These are phyloP conservation scores for Deroptyus accipitrinus DNA, from an alignment of 2,113 vertebrate genomes.

Conservation along the genomic window DNA sequence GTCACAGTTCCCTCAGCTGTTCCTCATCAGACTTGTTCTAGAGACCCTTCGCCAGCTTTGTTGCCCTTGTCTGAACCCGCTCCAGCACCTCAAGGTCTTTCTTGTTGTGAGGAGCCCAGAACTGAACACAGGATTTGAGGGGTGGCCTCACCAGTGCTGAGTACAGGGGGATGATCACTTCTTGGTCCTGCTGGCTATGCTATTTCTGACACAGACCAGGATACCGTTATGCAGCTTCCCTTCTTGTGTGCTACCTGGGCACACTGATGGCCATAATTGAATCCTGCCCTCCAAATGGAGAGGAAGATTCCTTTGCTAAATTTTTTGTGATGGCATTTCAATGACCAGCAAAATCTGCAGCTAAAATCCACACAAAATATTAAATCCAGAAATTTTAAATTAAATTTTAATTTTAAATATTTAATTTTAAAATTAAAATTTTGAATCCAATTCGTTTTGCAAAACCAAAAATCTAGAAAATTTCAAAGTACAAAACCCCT, in stretches of 20 bases:
- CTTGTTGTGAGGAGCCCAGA: background rate
- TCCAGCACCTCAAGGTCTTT: background rate
- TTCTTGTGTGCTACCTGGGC: background rate
- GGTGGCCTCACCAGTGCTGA: background rate
- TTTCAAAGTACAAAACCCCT: fast-evolving
- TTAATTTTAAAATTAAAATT: background rate
- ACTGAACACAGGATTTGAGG: fast-evolving
- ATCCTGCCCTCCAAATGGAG: background rate
- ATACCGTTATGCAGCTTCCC: background rate
- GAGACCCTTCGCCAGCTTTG: background rate
- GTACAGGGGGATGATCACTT: background rate
- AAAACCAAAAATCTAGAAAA: background rate
- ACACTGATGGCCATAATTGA: background rate
- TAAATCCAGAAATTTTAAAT: background rate
- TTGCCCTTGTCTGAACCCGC: background rate
- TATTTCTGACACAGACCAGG: background rate
- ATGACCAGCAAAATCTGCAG: background rate
- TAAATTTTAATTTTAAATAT: too few species aligned
- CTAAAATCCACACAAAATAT: background rate
- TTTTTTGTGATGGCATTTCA: background rate
- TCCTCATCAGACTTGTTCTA: background rate
- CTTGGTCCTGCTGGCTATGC: background rate
- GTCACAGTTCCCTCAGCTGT: background rate
- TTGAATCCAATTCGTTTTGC: background rate
- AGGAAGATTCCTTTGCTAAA: background rate